phyloP scores from a whole-genome alignment of 2,888 invertebrate genomes.

The Conus canariensis region DNA sequence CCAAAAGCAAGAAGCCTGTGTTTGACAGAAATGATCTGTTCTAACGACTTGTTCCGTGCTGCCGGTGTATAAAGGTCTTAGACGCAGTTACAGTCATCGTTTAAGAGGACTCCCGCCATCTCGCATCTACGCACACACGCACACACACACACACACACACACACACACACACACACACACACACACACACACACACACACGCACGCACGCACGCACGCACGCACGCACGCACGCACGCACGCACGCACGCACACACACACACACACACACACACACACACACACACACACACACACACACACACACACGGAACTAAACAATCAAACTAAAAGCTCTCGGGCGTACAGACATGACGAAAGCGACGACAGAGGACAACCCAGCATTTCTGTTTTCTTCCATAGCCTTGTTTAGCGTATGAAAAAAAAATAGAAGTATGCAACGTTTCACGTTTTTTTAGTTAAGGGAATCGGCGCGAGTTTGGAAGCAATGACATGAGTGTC shows the following conservation, averaged over 20 bases:
- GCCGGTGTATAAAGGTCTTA: too few species aligned
- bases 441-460: too few species aligned
- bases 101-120: neutral
- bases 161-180: neutral
- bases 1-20: neutral
- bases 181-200: neutral
- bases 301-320: neutral
- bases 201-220: neutral
- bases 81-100: too few species aligned
- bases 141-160: neutral
- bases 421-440: too few species aligned
- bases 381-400: too few species aligned
- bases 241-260: slow-evolving; percentile 9
- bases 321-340: neutral
- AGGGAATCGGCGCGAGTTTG: too few species aligned
- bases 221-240: neutral
- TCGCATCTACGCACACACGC: neutral
- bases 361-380: too few species aligned
- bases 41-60: too few species aligned
- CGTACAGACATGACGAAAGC: too few species aligned
- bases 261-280: slow-evolving; percentile 18
- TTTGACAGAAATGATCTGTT: too few species aligned
- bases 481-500: too few species aligned
- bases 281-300: slow-evolving; percentile 28
- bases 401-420: too few species aligned